Conservation (phyloP, 2,888 invertebrate genomes). For the Falcaria lacertinaria region DNA sequence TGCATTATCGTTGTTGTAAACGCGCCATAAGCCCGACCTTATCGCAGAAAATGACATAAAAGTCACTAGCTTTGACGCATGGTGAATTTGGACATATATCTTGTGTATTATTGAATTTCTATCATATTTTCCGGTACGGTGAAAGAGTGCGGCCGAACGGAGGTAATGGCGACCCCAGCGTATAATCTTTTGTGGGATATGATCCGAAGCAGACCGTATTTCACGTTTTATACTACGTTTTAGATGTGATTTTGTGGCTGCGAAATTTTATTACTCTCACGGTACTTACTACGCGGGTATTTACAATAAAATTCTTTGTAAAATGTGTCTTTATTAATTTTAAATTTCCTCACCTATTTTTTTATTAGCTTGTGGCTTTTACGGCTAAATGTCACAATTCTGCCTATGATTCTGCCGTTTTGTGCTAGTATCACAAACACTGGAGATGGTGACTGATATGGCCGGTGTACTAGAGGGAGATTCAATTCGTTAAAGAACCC, state of each 20-base stretch:
- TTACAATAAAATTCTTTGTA: no score
- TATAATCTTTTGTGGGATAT: slow-evolving; percentile 20
- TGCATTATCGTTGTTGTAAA: slow-evolving; percentile 36
- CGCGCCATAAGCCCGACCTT: slow-evolving; percentile 18
- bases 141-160: slow-evolving; percentile 27
- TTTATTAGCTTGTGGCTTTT: no score
- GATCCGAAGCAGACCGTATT: slow-evolving; percentile 15
- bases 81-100: slow-evolving; percentile 34
- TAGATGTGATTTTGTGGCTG: slow-evolving; percentile 20
- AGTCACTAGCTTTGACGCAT: slow-evolving; percentile 39
- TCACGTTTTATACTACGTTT: slow-evolving; percentile 14
- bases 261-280: background rate
- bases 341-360: no score
- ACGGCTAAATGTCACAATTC: no score
- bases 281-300: no score
- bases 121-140: slow-evolving; percentile 37
- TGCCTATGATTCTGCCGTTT: no score
- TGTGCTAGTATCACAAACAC: no score
- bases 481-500: no score
- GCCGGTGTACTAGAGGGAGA: no score
- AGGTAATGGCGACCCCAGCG: slow-evolving; percentile 33
- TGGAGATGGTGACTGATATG: no score
- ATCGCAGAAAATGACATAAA: slow-evolving; percentile 51
- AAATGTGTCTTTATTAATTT: no score
- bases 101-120: slow-evolving; percentile 46